Evolutionary conservation across 2,888 invertebrate genomes (phyloP).

Genomic region (Caradrina kadenii): DNA sequence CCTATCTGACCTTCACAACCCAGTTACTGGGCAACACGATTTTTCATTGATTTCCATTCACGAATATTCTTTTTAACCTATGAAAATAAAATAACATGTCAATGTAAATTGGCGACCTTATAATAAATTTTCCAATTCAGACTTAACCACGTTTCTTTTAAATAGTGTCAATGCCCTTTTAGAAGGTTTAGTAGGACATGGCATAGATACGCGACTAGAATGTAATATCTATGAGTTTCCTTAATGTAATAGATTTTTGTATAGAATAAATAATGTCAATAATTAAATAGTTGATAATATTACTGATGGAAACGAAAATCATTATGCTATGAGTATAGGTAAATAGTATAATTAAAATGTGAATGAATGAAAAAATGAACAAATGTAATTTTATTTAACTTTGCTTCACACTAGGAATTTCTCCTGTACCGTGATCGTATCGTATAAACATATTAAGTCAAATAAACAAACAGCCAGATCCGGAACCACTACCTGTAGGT

Average conservation of each 20-base stretch:
- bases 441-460: too few relatives aligned
- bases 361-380: too few relatives aligned
- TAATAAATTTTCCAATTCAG: background rate
- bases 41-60: background rate
- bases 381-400: too few relatives aligned
- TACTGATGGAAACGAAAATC: background rate
- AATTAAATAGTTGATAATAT: background rate
- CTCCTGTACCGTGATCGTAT: too few relatives aligned
- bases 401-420: too few relatives aligned
- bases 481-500: too few relatives aligned
- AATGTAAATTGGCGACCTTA: slow-evolving; percentile 1
- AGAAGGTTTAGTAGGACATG: background rate
- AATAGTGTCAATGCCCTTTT: slow-evolving; percentile 8
- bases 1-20: too few relatives aligned
- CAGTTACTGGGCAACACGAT: too few relatives aligned
- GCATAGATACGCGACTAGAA: slow-evolving; percentile 1
- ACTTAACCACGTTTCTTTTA: background rate
- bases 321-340: too few relatives aligned
- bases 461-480: too few relatives aligned
- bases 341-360: too few relatives aligned
- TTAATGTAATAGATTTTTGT: background rate
- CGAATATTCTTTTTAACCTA: background rate
- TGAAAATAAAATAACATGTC: background rate
- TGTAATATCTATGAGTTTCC: background rate
- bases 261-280: background rate